Evolutionary conservation across 2,797 vertebrate genomes (phyloP), one percentile per base, ranked within the genome.

Genomic region (Melanotaenia trifasciata): DNA sequence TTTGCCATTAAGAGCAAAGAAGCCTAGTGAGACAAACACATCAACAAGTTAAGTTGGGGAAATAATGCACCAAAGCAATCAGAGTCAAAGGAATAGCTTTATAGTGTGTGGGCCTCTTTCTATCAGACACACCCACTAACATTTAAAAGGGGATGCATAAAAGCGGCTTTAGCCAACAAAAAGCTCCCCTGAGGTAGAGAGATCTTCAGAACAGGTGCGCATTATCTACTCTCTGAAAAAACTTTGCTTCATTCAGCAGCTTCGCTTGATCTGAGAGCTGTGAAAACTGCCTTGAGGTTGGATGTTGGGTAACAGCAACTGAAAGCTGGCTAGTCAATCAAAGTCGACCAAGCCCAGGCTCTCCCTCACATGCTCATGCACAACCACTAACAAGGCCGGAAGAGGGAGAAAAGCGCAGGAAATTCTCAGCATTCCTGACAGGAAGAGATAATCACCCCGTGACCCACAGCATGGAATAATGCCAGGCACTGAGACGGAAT

Each of bases 351-450:
- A 62, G 78, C 67, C 64, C 45, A 5, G 64, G 58, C 71, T 67
- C 64, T 65, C 69, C 70, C 83, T 93, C 92, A 94, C 90, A 89
- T 89, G 89, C 78, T 89, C 70, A 79, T 72, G 77, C 84, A 38
- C 83, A 88, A 80, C 87, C 87, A 81, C 89, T 83, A 87, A 88
- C 88, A 64, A 78, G 72, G 84, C 88, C 91, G 87, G 92, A 93
- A 91, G 84, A 87, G 76, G 71, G 83, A 66, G 84, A 89, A 91
- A 51, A 89, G 91, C 40, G 71, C 90, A 94, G 94, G 93, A 95
- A 94, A 95, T 95, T 94, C 94, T 87, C 88, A 26, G 85, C 92
- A 95, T 95, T 95, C 93, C 93, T 94, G 93, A 92, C 93, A 94
- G 92, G 93, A 95, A 95, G 92, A 94, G 92, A 95, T 94, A 94